Conservation (phyloP, 2,797 vertebrate genomes). For the Sebastes alutus region DNA sequence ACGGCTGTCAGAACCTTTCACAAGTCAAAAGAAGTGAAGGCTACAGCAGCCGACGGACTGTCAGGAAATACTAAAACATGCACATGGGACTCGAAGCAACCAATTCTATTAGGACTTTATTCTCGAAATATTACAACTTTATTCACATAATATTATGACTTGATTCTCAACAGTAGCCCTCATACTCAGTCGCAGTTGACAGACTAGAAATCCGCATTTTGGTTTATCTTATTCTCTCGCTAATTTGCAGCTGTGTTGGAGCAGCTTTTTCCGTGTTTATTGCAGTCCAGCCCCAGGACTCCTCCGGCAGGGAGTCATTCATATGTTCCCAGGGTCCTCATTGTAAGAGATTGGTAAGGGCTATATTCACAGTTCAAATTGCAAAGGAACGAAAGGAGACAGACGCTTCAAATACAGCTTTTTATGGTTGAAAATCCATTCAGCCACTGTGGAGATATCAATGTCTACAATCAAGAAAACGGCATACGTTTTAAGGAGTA, state of each 20-base stretch:
- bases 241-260: too few species aligned
- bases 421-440: not conserved
- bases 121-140: too few species aligned
- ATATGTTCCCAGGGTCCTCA: not conserved
- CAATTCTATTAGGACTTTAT: too few species aligned
- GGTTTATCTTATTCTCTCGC: too few species aligned
- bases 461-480: not conserved
- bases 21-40: not conserved
- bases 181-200: too few species aligned
- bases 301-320: too few species aligned
- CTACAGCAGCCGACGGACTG: not conserved
- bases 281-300: too few species aligned
- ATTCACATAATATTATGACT: too few species aligned
- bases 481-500: not conserved
- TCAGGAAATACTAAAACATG: not conserved
- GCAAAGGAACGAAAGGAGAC: not conserved
- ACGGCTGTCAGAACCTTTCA: not conserved
- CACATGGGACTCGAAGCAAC: rapidly evolving
- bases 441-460: not conserved
- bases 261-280: too few species aligned
- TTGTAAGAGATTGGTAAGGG: not conserved
- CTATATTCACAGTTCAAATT: not conserved
- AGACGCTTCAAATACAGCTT: not conserved
- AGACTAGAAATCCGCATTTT: too few species aligned
- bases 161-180: too few species aligned